Base-by-base conservation (phyloP, 2,888 invertebrate genomes). In the Drosophila anomalata region DNA sequence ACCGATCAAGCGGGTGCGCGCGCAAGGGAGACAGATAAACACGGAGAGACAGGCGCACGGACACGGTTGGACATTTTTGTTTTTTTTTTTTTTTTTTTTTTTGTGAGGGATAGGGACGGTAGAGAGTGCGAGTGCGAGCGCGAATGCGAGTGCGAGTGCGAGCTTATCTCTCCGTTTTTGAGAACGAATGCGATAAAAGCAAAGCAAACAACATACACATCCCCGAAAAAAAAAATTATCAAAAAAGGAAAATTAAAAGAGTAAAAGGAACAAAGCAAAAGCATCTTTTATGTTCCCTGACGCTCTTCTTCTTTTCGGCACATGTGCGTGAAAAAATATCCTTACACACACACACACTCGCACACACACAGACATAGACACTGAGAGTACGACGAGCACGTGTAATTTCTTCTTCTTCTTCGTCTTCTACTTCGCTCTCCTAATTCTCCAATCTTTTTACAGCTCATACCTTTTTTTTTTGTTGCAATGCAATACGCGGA, bases 151-250 rank as follows among this genome's bases (percentile, higher is more conserved):
- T 4, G 41, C 50, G 41, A 55, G 66, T 63, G 62, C 75, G 73
- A 87, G 81, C 82, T 82, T 82, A 82, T 82, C 82, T 82, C 69
- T 72, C 60, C 65, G 67, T 36, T 67, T 65, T 62, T 55, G 65
- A 77, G 63, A 76, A 63, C 82, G 77, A 77, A 79, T 77, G 79
- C 81, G 87, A 82, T 84, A 82, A 87, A 84, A 87, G 81, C 84
- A 87, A 82, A 78, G 87, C 87, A 84, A 87, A 81, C 70, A 84
- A 67, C 59, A 67, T 26, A 48, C 39, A 60, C 17, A 17, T 17
- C 17, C 54, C 22, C 9, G n/a, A 20, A 47, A 26, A 60, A 22
- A 47, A 42, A 22, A 26, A 36, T 39, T 2, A 14, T 4, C 3
- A 31, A 22, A 44, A 55, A 50, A 36, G 20, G 31, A 66, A 41